Percentiles rank a stretch among this genome's conserved stretches.
Evolutionary conservation across 2,113 vertebrate genomes (phyloP).

Genomic region (Zosterops hypoxanthus): DNA sequence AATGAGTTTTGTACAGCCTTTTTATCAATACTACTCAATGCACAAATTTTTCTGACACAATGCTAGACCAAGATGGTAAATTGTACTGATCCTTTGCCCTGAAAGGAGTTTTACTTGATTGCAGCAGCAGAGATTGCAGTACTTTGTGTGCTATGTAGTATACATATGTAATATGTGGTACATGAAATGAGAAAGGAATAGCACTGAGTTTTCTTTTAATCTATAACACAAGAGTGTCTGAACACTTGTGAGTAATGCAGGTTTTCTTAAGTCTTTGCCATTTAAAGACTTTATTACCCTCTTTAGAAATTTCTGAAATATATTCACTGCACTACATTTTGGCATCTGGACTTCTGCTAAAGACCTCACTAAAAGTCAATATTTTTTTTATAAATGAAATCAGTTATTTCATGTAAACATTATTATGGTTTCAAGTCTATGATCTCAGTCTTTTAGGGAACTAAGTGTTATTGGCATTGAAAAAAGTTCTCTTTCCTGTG

Average conservation of each 20-base stretch:
- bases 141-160: background rate
- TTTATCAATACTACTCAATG: background rate
- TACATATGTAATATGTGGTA: background rate
- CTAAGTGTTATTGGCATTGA: background rate
- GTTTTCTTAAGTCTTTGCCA: background rate
- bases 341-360: background rate
- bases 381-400: background rate
- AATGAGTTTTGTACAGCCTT: background rate
- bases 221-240: background rate
- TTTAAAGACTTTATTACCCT: background rate
- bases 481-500: background rate
- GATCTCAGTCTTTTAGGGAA: background rate
- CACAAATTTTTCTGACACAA: background rate
- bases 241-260: background rate
- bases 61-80: background rate
- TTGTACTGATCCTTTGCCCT: background rate
- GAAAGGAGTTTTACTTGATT: background rate
- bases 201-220: background rate
- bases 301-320: background rate
- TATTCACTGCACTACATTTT: background rate
- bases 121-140: background rate
- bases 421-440: background rate
- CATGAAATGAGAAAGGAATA: background rate
- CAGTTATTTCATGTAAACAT: background rate
- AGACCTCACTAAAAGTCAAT: background rate